Evolutionary conservation across 2,113 vertebrate genomes (phyloP), one percentile per base, ranked within the genome.

Genomic region (Leptodactylus fuscus): DNA sequence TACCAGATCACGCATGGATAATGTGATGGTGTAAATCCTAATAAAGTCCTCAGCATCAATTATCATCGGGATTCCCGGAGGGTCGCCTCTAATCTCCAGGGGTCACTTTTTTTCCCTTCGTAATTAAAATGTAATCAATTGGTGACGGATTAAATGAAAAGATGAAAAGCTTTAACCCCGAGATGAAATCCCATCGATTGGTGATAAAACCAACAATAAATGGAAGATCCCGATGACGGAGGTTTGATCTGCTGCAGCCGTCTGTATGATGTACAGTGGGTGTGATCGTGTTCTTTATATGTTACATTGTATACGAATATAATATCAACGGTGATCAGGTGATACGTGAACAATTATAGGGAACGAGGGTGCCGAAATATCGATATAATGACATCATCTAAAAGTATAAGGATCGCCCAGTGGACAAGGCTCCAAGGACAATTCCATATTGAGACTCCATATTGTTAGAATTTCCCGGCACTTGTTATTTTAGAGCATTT

Each of bases 101-200:
- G 46, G 41, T 70, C 44, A 70, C 5, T 48, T 24, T 32, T 18
- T 62, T 29, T 16, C 20, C 13, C 60, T 5, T 9, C 4, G 62
- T 46, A 82, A 81, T 82, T 62, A 70, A 51, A 53, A 18, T 62
- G 38, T 41, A 60, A 70, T 82, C 62, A 69, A 53, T 82, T 67
- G 16, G 18, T 27, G 41, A 7, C 15, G 62, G 24, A 22, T 29
- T 34, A 69, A 69, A 82, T 70, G 24, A 70, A 62, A 32, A 34
- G 3, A 32, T 18, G 12, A 24, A 73, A 49, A 49, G 67, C 49
- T 32, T 12, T 20, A 51, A 24, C 46, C 67, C 32, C 49, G 5
- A 73, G 81, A 82, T 82, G 71, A 71, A n/a, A 12, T 36, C 2
- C 15, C 51, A 82, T 82, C 27, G 81, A 73, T 82, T 73, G 15